These are phyloP conservation scores for Myotis davidii DNA, from an alignment of 2,113 vertebrate species.

Conservation along the genomic window DNA sequence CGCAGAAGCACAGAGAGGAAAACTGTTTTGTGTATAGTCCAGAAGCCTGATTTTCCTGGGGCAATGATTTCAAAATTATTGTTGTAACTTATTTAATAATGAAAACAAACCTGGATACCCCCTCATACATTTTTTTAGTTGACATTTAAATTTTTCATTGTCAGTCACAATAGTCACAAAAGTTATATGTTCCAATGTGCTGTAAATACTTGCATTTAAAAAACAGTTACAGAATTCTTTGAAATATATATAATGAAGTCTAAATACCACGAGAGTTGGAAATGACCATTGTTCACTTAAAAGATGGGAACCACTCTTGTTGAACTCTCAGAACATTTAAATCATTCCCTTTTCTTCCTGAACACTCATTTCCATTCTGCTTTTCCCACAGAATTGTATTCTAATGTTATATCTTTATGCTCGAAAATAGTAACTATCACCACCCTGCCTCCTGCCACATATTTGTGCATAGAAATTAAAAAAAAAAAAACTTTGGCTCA, in stretches of 20 bases:
- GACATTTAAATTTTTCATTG: not conserved
- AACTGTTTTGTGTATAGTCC: not conserved
- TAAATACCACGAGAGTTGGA: not conserved
- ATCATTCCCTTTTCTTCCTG: not conserved
- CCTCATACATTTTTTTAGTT: not conserved
- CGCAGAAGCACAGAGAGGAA: not conserved
- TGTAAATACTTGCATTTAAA: constrained; percentile 1
- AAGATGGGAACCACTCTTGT: not conserved
- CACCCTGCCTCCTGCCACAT: not conserved
- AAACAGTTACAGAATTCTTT: not conserved
- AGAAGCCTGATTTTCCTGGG: not conserved
- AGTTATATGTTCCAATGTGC: not conserved
- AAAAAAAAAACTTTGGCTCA: not conserved
- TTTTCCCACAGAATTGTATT: not conserved
- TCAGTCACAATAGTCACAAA: not conserved
- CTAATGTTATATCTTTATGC: not conserved
- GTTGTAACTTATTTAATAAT: not conserved
- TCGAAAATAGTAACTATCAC: not conserved
- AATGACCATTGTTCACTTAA: not conserved
- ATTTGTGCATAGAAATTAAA: not conserved
- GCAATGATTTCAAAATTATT: not conserved
- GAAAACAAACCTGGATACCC: not conserved
- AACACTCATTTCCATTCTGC: not conserved
- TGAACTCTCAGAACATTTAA: not conserved
- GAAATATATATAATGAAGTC: not conserved